A percentile compares a stretch with the other conserved stretches of the same genome.
These are phyloP conservation scores for Drosophila prosaltans DNA, from an alignment of 1,140 invertebrate species.

Conservation along the genomic window DNA sequence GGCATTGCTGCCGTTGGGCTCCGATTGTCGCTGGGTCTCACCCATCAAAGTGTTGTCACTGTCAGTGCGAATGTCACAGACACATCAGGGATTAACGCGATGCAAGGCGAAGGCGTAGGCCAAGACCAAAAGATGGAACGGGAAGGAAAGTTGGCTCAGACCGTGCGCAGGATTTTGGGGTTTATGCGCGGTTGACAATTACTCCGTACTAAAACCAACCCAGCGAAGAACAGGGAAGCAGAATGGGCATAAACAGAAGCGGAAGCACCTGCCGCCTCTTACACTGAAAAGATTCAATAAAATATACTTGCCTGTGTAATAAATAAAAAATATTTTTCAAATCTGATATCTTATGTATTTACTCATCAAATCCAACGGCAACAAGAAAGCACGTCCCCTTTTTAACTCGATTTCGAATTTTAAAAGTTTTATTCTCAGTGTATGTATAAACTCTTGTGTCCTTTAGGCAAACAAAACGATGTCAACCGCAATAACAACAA, in stretches of 20 bases:
- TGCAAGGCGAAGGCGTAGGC: conserved; percentile 32
- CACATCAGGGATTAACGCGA: conserved; percentile 81
- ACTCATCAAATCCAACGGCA: no score
- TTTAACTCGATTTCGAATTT: neutral
- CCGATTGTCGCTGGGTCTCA: conserved; percentile 29
- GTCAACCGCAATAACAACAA: conserved; percentile 78
- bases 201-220: conserved; percentile 33
- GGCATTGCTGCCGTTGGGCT: conserved; percentile 52
- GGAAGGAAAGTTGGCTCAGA: neutral
- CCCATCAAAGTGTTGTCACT: conserved; percentile 83
- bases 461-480: conserved; percentile 77
- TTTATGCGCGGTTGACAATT: conserved; percentile 73
- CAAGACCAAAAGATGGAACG: conserved; percentile 22
- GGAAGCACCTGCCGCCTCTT: conserved; percentile 18
- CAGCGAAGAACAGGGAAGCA: neutral
- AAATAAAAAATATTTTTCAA: neutral
- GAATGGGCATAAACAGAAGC: conserved; percentile 18
- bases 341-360: no score
- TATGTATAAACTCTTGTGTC: conserved; percentile 26
- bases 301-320: neutral
- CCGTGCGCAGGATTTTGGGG: conserved; percentile 71
- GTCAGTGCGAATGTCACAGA: conserved; percentile 82
- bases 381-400: neutral
- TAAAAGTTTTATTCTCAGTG: conserved; percentile 29
- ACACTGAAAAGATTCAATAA: no score